Percentiles rank a stretch among this genome's conserved stretches.
Evolutionary conservation across 2,888 invertebrate genomes (phyloP).

Genomic region (Eupelmus urozonus): DNA sequence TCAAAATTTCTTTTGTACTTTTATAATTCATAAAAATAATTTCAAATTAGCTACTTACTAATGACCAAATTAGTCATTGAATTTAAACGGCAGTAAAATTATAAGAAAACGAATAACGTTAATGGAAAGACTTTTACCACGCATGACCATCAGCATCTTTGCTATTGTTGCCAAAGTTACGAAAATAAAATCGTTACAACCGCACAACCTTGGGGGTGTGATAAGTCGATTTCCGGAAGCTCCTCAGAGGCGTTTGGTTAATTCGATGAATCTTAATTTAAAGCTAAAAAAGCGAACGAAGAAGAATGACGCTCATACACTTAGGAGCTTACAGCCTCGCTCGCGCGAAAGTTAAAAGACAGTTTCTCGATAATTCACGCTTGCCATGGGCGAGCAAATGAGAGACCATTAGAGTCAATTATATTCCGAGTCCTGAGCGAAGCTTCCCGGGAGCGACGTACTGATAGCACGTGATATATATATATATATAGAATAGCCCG

Average conservation of each 20-base stretch:
- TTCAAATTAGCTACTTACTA: not conserved
- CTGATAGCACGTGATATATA: constrained; percentile 55
- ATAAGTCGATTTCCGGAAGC: constrained; percentile 46
- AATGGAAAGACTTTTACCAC: constrained; percentile 3
- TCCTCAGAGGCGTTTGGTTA: constrained; percentile 15
- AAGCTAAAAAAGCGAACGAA: not conserved
- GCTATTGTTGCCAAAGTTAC: not conserved
- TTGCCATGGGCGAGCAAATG: not conserved
- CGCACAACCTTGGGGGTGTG: constrained; percentile 19
- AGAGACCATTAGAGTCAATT: constrained; percentile 37
- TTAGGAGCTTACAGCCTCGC: not conserved
- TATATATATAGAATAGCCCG: constrained; percentile 54
- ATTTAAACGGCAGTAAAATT: not conserved
- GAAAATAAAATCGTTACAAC: constrained; percentile 29
- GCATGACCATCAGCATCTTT: not conserved
- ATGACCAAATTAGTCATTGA: not conserved
- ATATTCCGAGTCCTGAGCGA: not conserved
- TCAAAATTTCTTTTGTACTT: not conserved
- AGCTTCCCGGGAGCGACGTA: constrained; percentile 35
- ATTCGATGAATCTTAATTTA: constrained; percentile 6
- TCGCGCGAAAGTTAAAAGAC: constrained; percentile 21
- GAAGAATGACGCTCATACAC: not conserved
- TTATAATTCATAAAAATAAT: too few species aligned
- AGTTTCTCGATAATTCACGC: constrained; percentile 34
- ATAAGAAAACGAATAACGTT: not conserved